Conservation (phyloP, 2,888 invertebrate genomes). For the Allygus modestus region DNA sequence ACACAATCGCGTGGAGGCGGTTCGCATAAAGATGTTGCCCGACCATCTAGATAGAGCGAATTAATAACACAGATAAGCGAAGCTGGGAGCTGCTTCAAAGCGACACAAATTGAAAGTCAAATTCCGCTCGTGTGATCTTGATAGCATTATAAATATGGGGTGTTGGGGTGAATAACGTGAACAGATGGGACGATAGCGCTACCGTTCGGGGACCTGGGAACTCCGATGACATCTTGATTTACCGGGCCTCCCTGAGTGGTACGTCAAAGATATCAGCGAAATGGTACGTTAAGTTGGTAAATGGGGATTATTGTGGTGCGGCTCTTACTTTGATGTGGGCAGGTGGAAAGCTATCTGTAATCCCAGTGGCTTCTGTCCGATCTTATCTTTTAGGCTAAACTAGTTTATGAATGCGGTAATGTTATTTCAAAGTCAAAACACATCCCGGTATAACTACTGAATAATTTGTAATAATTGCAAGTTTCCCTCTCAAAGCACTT, state of each 20-base stretch:
- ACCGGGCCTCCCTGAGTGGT: not conserved
- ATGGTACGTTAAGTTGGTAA: not conserved
- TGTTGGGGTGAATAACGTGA: slow-evolving; percentile 32
- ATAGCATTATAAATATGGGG: slow-evolving; percentile 45
- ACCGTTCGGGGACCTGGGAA: not conserved
- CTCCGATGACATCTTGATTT: slow-evolving; percentile 48
- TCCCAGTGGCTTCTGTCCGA: too few species aligned
- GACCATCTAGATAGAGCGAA: slow-evolving; percentile 42
- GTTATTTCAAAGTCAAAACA: too few species aligned
- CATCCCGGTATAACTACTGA: too few species aligned
- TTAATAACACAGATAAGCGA: slow-evolving; percentile 32
- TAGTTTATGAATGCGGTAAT: too few species aligned
- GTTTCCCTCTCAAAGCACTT: too few species aligned
- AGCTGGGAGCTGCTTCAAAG: slow-evolving; percentile 43
- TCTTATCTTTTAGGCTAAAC: too few species aligned
- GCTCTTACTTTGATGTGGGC: slow-evolving; percentile 19
- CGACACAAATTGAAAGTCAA: slow-evolving; percentile 55
- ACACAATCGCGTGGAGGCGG: not conserved
- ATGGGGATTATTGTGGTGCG: not conserved
- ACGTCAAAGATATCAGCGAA: not conserved
- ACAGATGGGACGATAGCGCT: slow-evolving; percentile 34
- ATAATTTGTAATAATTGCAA: too few species aligned
- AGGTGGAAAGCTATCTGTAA: too few species aligned
- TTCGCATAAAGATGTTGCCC: slow-evolving; percentile 27
- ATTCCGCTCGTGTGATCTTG: slow-evolving; percentile 48